Base-by-base conservation (phyloP, 35 echinoderm and acorn worm species). In the Diadema setosum region DNA sequence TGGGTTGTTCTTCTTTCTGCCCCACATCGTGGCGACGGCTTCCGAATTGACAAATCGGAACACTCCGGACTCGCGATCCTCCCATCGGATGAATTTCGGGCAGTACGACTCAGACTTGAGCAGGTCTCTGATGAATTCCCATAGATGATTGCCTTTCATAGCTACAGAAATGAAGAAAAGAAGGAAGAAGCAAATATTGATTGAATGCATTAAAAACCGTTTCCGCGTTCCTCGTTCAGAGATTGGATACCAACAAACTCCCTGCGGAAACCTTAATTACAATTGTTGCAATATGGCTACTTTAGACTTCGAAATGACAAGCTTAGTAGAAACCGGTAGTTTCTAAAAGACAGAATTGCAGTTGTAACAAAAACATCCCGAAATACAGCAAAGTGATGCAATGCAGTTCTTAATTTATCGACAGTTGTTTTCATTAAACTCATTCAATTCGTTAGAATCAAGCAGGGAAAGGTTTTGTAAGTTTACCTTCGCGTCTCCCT, bases 1-100 rank as follows among this genome's bases (percentile, higher is more conserved):
- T 20, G 96, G 96, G 50, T 99, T 99, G 50, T 99, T 99, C 44
- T 99, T 99, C 93, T 99, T 99, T 4, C 45, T 37, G 56, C 96
- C 96, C 96, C 96, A 99, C 83, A 94, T 75, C 16, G 42, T 83
- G 25, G 96, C 96, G 18, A 99, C 96, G 0, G 90, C 90, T 87
- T 99, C 96, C 31, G 96, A 99, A 76, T 99, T 94, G 5, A 99
- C 96, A 42, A 99, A 94, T 31, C 96, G 89, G 87, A 99, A 99
- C 7, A 99, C 93, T 5, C 96, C 96, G 24, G 91, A 81, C 4
- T 92, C 82, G 17, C 85, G 50, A 57, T 99, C 93, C 36, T 99
- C 96, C 96, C 96, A 99, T 73, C 93, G 67, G 55, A 99, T 99
- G 74, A 70, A 91, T 55, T 94, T 94, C 20, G 96, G 93, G 44